Conservation (phyloP, 2,888 invertebrate species). For the Arctia plantaginis region DNA sequence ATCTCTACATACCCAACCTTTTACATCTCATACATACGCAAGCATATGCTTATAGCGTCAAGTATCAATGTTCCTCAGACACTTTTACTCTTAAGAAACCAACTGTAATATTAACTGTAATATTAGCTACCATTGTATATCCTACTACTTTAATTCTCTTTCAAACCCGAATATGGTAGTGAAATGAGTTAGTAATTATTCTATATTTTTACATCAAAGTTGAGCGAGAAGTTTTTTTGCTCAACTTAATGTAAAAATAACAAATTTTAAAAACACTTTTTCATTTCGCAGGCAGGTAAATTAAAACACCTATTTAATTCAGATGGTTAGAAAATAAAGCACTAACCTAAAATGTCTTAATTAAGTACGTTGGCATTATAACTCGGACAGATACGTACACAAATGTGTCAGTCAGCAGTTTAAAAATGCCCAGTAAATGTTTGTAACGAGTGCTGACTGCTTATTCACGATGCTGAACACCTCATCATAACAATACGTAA, state of each 20-base stretch:
- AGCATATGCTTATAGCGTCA: no score
- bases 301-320: neutral
- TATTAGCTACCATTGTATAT: no score
- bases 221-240: neutral
- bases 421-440: neutral
- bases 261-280: neutral
- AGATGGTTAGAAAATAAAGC: neutral
- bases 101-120: no score
- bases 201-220: no score
- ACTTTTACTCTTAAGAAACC: no score
- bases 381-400: neutral
- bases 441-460: neutral
- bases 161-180: no score
- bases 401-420: neutral
- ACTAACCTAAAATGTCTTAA: neutral
- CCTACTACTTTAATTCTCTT: neutral
- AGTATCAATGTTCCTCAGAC: no score
- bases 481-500: neutral
- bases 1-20: no score
- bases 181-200: no score
- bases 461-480: neutral
- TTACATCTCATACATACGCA: no score
- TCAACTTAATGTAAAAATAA: neutral
- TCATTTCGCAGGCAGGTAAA: neutral
- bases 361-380: neutral